A percentile compares a stretch with the other conserved stretches of the same genome.
Evolutionary conservation across 1,140 invertebrate species (phyloP).

Genomic region (Psix sp.): DNA sequence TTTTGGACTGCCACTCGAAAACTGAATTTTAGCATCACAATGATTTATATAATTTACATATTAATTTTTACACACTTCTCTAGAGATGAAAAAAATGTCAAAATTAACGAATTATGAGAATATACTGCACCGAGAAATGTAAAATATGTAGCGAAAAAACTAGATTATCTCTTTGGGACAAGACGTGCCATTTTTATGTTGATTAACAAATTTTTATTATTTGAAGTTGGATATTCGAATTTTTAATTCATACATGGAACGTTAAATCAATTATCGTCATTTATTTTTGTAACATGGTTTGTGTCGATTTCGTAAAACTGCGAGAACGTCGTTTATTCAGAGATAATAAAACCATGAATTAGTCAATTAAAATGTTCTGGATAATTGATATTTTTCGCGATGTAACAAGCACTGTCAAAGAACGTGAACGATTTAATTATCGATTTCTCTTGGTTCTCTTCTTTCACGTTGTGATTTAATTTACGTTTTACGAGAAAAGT

Average conservation of each 20-base stretch:
- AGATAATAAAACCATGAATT: conserved; percentile 42
- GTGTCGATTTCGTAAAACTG: no score
- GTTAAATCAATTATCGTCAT: no score
- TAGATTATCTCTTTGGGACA: no score
- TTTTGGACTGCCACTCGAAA: conserved; percentile 19
- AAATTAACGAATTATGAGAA: conserved; percentile 32
- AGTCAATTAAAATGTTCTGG: conserved; percentile 36
- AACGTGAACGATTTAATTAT: conserved; percentile 54
- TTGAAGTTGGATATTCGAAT: no score
- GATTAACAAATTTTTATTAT: no score
- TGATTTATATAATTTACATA: conserved; percentile 37
- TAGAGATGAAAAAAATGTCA: conserved; percentile 14
- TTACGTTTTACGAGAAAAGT: conserved; percentile 54
- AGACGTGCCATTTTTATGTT: no score
- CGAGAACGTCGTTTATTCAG: no score
- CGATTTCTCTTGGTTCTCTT: conserved; percentile 45
- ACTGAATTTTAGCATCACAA: conserved; percentile 8
- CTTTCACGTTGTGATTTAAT: conserved; percentile 39
- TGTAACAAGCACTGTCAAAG: conserved; percentile 40
- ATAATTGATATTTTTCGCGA: conserved; percentile 50
- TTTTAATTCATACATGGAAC: no score
- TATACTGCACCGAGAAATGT: not conserved
- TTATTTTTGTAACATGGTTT: no score
- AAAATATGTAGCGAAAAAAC: conserved; percentile 11
- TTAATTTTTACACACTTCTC: conserved; percentile 20